Conservation (phyloP, 1,140 invertebrate species). For the Apis cerana region DNA sequence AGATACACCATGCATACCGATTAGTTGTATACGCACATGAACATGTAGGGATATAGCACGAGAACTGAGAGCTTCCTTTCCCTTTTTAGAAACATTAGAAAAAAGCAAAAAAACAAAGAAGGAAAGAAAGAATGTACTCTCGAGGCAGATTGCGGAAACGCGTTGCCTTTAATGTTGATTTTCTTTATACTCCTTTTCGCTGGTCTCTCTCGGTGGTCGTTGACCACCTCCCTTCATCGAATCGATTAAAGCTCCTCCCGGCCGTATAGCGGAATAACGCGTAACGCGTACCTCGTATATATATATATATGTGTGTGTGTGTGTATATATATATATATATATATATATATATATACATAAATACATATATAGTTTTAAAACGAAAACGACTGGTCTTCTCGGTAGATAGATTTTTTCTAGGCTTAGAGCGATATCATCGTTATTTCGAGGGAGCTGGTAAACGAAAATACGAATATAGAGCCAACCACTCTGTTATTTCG, state of each 20-base stretch:
- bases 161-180: constrained; percentile 74
- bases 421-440: constrained; percentile 54
- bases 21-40: constrained; percentile 27
- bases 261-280: constrained; percentile 49
- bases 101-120: constrained; percentile 58
- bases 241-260: constrained; percentile 64
- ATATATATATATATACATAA: no score
- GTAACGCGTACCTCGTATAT: constrained; percentile 47
- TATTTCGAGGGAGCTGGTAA: constrained; percentile 41
- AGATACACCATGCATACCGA: constrained; percentile 31
- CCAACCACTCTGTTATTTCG: constrained; percentile 47
- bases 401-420: constrained; percentile 63
- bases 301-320: no score
- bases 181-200: constrained; percentile 63
- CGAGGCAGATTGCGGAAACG: constrained; percentile 62
- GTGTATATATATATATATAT: background rate
- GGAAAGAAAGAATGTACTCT: constrained; percentile 58
- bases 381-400: constrained; percentile 63
- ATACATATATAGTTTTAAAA: constrained; percentile 10
- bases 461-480: constrained; percentile 52
- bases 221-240: constrained; percentile 62
- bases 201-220: constrained; percentile 48
- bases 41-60: constrained; percentile 40
- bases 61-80: constrained; percentile 48
- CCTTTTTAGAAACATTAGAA: constrained; percentile 54